A percentile compares a stretch with the other conserved stretches of the same genome.
Evolutionary conservation across 2,888 invertebrate genomes (phyloP).

Genomic region (Aspidiotus rigidus): DNA sequence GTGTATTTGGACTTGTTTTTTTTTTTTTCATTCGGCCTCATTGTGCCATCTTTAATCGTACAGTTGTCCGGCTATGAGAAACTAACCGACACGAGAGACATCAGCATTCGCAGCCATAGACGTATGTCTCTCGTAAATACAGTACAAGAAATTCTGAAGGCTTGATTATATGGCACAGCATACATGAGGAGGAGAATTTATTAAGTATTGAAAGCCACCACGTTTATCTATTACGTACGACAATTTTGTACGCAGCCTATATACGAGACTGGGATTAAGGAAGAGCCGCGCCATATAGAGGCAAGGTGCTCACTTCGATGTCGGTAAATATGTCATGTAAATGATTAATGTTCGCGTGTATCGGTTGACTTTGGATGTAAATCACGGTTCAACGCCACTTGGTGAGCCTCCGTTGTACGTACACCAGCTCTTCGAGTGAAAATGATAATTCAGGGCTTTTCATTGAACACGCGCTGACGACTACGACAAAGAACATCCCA

Average conservation of each 20-base stretch:
- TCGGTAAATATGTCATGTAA: conserved; percentile 26
- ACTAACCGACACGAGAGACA: no score
- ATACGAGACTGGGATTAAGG: no score
- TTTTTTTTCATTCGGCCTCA: no score
- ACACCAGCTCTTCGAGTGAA: not conserved
- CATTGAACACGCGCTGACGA: no score
- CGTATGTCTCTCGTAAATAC: no score
- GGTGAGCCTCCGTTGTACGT: not conserved
- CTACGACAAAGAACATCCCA: not conserved
- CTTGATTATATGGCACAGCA: not conserved
- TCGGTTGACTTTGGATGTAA: conserved; percentile 26
- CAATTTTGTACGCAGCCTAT: not conserved
- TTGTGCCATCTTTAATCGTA: no score
- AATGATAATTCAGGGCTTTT: conserved; percentile 2
- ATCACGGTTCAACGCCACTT: conserved; percentile 9
- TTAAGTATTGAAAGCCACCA: not conserved
- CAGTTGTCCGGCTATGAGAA: no score
- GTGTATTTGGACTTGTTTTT: no score
- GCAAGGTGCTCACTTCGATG: not conserved
- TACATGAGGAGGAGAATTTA: not conserved
- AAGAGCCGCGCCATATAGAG: not conserved
- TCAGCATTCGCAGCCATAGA: no score
- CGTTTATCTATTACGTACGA: not conserved
- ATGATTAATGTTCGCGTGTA: conserved; percentile 31
- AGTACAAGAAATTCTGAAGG: no score